A percentile compares a stretch with the other conserved stretches of the same genome.
phyloP scores from a whole-genome alignment of 2,113 vertebrate species.

The Dicentrarchus labrax region DNA sequence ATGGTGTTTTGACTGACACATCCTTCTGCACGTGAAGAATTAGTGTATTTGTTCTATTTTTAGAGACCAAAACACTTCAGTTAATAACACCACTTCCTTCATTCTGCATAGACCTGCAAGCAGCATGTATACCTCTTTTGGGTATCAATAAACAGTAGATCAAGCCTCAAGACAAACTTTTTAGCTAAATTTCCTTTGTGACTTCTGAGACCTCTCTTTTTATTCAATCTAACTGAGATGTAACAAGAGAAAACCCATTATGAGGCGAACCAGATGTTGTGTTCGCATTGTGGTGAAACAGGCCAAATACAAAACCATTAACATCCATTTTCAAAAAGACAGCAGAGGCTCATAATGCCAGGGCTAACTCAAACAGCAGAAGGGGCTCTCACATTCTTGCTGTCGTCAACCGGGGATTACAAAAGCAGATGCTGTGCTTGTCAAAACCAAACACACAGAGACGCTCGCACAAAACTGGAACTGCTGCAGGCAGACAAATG shows the following conservation, averaged over 20 bases:
- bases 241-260: conserved; percentile 10
- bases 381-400: conserved; percentile 23
- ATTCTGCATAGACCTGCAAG: not conserved
- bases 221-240: conserved; percentile 1
- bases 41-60: not conserved
- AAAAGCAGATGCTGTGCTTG: conserved; percentile 58
- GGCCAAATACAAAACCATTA: conserved; percentile 31
- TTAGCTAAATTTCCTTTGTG: not conserved
- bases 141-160: not conserved
- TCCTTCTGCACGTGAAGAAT: not conserved
- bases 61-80: not conserved
- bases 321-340: conserved; percentile 41
- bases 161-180: not conserved
- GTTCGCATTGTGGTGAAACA: conserved; percentile 17
- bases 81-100: not conserved
- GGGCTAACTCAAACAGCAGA: conserved; percentile 52
- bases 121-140: not conserved
- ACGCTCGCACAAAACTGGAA: not conserved
- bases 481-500: not conserved
- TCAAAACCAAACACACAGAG: conserved; percentile 14
- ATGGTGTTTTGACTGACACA: not conserved
- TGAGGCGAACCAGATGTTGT: conserved; percentile 41
- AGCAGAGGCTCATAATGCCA: conserved; percentile 9
- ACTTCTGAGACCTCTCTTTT: not conserved
- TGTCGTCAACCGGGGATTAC: conserved; percentile 35